Conservation (phyloP, 2,797 vertebrate genomes). For the Taenioides sp. region DNA sequence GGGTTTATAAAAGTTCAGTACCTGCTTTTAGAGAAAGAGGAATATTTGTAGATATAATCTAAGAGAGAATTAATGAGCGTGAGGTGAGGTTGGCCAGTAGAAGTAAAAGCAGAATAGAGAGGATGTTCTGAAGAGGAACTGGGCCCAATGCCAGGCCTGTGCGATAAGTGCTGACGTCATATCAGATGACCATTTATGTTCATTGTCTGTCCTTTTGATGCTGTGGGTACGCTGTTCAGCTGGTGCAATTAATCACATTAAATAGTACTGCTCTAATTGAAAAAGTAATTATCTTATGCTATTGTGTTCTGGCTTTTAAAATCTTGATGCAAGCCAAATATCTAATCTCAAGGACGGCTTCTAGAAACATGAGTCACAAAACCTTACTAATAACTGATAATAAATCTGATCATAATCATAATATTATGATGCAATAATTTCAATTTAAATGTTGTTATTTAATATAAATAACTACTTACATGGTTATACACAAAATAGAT, state of each 20-base stretch:
- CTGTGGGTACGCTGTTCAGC: background rate
- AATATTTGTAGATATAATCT: background rate
- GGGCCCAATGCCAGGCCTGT: slow-evolving; percentile 36
- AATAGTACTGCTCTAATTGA: background rate
- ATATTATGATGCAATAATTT: too few relatives aligned
- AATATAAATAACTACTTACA: too few relatives aligned
- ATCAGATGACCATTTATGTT: slow-evolving; percentile 37
- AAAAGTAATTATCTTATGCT: background rate
- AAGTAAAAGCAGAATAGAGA: slow-evolving; percentile 25
- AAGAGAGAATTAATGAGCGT: slow-evolving; percentile 27
- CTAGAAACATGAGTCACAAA: background rate
- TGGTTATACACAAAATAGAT: too few relatives aligned
- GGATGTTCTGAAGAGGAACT: slow-evolving; percentile 40
- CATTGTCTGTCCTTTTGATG: slow-evolving; percentile 3
- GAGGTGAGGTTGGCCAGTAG: slow-evolving; percentile 11
- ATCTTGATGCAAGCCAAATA: too few relatives aligned
- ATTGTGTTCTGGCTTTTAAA: too few relatives aligned
- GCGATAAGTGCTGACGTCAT: slow-evolving; percentile 47
- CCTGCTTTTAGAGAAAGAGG: background rate
- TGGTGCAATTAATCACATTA: background rate
- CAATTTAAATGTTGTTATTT: too few relatives aligned
- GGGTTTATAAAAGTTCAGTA: background rate
- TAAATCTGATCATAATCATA: too few relatives aligned
- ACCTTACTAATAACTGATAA: too few relatives aligned
- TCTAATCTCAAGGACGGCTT: too few relatives aligned